phyloP scores from a whole-genome alignment of 1,140 invertebrate genomes.

The Meloidogyne exigua region DNA sequence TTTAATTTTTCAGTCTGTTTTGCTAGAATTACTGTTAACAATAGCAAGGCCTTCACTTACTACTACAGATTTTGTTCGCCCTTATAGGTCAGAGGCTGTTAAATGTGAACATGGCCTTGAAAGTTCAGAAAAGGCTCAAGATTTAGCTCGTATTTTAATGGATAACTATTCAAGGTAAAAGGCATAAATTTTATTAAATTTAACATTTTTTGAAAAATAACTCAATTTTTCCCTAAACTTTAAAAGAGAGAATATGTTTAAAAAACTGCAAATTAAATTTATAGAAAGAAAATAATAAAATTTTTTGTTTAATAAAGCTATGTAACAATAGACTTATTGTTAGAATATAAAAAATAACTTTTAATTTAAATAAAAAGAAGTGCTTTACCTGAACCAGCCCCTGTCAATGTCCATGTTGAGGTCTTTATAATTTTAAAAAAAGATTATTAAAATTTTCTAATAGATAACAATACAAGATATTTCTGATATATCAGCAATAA shows the following conservation, averaged over 20 bases:
- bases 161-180: slow-evolving; percentile 54
- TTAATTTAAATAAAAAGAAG: slow-evolving; percentile 53
- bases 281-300: background rate
- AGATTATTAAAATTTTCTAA: background rate
- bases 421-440: background rate
- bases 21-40: slow-evolving; percentile 45
- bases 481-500: slow-evolving; percentile 61
- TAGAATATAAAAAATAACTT: background rate
- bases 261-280: background rate
- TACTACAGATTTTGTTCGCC: slow-evolving; percentile 7
- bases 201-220: slow-evolving; percentile 5
- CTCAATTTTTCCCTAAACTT: slow-evolving; percentile 3
- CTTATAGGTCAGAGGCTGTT: background rate
- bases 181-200: background rate
- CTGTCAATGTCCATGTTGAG: slow-evolving; percentile 57
- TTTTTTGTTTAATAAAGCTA: slow-evolving; percentile 5
- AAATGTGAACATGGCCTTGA: slow-evolving; percentile 34
- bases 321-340: background rate
- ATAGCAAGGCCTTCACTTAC: slow-evolving; percentile 17
- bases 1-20: slow-evolving; percentile 43
- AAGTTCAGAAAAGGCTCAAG: slow-evolving; percentile 52
- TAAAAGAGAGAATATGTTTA: background rate
- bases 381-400: slow-evolving; percentile 60
- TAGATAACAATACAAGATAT: slow-evolving; percentile 62
- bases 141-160: slow-evolving; percentile 55